phyloP scores from a whole-genome alignment of 2,888 invertebrate genomes.

The Cetonia aurata region DNA sequence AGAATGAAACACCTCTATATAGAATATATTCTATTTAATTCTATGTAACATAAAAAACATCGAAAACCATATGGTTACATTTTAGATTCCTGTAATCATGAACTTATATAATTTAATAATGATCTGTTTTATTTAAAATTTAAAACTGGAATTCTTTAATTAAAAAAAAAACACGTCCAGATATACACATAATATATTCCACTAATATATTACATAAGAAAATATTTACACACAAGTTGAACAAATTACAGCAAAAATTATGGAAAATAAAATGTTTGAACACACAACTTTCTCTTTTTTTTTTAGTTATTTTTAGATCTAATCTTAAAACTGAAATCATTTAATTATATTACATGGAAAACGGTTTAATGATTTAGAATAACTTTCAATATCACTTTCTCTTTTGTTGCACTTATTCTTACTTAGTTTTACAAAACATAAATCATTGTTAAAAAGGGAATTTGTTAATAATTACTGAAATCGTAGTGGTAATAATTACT shows the following conservation, averaged over 20 bases:
- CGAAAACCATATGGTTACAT: too few relatives aligned
- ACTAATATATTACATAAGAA: constrained; percentile 54
- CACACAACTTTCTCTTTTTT: constrained; percentile 29
- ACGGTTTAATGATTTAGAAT: constrained; percentile 30
- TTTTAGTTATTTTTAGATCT: not conserved
- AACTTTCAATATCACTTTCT: constrained; percentile 34
- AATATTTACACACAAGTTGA: constrained; percentile 51
- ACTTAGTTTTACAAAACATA: constrained; percentile 22
- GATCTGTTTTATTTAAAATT: too few relatives aligned
- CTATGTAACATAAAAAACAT: too few relatives aligned
- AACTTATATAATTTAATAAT: too few relatives aligned
- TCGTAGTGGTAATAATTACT: constrained; percentile 11
- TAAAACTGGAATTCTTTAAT: not conserved
- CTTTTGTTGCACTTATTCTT: constrained; percentile 29
- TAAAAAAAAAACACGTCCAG: constrained; percentile 19
- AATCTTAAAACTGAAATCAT: constrained; percentile 7
- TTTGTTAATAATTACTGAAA: constrained; percentile 31
- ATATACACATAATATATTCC: constrained; percentile 48
- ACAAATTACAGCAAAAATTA: constrained; percentile 31
- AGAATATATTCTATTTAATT: too few relatives aligned
- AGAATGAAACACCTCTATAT: too few relatives aligned
- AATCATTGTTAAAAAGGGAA: constrained; percentile 4
- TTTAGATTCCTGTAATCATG: too few relatives aligned
- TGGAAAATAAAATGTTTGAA: constrained; percentile 24
- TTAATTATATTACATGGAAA: constrained; percentile 31